phyloP scores from a whole-genome alignment of 2,113 vertebrate species.

The Otus sunia region DNA sequence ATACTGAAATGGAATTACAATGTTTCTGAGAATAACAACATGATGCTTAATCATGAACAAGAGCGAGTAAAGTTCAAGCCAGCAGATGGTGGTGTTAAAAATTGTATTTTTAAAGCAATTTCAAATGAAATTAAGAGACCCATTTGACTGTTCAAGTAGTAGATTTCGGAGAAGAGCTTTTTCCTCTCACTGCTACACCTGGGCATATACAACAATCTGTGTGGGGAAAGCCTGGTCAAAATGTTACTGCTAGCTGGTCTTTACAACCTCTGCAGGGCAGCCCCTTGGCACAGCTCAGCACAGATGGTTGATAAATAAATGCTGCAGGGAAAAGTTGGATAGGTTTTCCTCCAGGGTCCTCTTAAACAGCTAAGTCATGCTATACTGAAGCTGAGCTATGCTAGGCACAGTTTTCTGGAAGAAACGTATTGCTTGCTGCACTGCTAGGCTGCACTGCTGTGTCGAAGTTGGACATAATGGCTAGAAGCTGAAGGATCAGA shows the following conservation, averaged over 20 bases:
- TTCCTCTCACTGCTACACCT: background rate
- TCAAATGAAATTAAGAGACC: background rate
- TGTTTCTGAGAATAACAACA: background rate
- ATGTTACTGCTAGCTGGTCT: background rate
- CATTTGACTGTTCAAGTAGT: background rate
- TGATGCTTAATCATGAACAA: background rate
- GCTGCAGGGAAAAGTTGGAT: background rate
- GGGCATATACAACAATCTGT: background rate
- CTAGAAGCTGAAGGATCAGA: background rate
- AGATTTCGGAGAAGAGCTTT: background rate
- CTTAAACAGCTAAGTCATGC: background rate
- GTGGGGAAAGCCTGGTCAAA: background rate
- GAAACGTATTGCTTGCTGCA: background rate
- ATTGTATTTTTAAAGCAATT: background rate
- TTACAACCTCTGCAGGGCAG: background rate
- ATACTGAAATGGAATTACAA: background rate
- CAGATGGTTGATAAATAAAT: background rate
- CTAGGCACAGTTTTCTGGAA: background rate
- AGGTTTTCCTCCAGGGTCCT: background rate
- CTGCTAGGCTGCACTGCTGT: background rate
- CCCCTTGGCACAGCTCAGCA: background rate
- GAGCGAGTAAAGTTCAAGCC: background rate
- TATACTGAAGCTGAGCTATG: background rate
- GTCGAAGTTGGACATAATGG: background rate
- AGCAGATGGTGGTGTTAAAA: background rate